A percentile compares a stretch with the other conserved stretches of the same genome.
phyloP scores from a whole-genome alignment of 2,113 vertebrate genomes.

The Seriola aureovittata region DNA sequence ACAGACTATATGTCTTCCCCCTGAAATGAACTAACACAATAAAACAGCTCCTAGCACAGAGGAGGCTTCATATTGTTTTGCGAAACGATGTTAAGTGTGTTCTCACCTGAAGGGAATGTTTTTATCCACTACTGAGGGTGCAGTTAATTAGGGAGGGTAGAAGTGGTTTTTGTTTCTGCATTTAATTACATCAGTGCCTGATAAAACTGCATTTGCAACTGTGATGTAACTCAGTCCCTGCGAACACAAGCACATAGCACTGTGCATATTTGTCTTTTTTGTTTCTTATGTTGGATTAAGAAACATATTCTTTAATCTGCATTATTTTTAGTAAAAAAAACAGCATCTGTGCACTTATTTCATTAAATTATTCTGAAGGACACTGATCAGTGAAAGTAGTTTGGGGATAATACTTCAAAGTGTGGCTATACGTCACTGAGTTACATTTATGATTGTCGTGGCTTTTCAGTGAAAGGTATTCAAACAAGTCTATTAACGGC shows the following conservation, averaged over 20 bases:
- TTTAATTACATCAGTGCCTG: constrained; percentile 28
- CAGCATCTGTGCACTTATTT: background rate
- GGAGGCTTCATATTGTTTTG: constrained; percentile 3
- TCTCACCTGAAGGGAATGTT: constrained; percentile 21
- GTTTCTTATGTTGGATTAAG: background rate
- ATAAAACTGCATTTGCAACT: constrained; percentile 1
- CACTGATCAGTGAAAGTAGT: background rate
- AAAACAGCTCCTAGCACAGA: background rate
- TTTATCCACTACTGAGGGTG: constrained; percentile 23
- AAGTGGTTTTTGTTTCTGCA: constrained; percentile 10
- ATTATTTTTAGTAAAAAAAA: background rate
- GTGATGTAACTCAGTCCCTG: background rate
- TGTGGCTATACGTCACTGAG: background rate
- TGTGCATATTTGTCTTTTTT: background rate
- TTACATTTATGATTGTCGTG: no score
- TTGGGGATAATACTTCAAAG: background rate
- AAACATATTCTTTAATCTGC: background rate
- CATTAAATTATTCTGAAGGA: background rate
- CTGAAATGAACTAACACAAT: background rate
- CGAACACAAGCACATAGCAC: background rate
- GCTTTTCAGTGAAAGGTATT: background rate
- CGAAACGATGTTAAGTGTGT: background rate
- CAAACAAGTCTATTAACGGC: background rate
- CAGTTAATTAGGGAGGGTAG: constrained; percentile 51
- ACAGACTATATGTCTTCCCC: background rate